phyloP scores from a whole-genome alignment of 2,113 vertebrate species.

The Pseudorasbora parva region DNA sequence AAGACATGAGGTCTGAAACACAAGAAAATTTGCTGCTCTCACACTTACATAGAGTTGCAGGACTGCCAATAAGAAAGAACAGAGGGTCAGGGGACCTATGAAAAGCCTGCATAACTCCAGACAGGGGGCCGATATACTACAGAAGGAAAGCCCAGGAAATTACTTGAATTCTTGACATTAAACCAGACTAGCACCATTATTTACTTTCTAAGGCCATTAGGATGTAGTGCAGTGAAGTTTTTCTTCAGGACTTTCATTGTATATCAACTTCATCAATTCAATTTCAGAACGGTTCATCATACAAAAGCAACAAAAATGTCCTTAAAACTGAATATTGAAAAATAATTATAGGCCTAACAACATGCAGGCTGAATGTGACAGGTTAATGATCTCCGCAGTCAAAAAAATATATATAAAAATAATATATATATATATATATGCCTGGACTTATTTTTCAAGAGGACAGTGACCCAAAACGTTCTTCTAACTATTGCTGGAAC shows the following conservation, averaged over 20 bases:
- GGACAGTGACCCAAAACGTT: too few relatives aligned
- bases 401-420: not conserved
- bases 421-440: too few relatives aligned
- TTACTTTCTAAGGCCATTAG: conserved; percentile 8
- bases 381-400: not conserved
- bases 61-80: conserved; percentile 30
- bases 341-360: not conserved
- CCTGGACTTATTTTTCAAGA: too few relatives aligned
- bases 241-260: conserved; percentile 6
- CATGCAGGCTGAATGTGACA: not conserved
- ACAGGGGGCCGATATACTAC: conserved; percentile 11
- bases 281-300: not conserved
- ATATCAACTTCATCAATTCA: too few relatives aligned
- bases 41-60: not conserved
- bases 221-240: conserved; percentile 14
- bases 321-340: not conserved
- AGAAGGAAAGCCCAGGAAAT: conserved; percentile 40
- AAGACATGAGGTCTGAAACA: conserved; percentile 1
- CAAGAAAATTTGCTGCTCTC: not conserved
- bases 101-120: conserved; percentile 29
- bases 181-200: conserved; percentile 20
- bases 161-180: conserved; percentile 45
- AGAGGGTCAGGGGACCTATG: conserved; percentile 16
- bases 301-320: conserved; percentile 10
- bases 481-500: too few relatives aligned